These are phyloP conservation scores for Heterodera schachtii DNA, from an alignment of 1,140 invertebrate genomes.

Conservation along the genomic window DNA sequence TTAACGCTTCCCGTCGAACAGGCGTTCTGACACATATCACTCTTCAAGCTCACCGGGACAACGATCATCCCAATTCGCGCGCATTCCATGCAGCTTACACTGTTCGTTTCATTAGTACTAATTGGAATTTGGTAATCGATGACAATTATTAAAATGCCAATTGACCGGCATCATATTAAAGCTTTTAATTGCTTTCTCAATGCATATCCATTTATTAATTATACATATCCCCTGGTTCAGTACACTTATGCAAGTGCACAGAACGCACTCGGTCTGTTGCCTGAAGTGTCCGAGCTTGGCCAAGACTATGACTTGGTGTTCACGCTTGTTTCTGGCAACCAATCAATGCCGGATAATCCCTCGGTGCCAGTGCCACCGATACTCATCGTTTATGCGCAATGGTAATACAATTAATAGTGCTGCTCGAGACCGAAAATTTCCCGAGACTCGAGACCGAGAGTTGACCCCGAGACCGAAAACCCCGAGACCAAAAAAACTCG, in stretches of 20 bases:
- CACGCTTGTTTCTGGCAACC: background rate
- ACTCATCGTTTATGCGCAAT: too few relatives aligned
- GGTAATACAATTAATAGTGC: too few relatives aligned
- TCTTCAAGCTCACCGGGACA: background rate
- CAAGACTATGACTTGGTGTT: background rate
- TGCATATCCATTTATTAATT: too few relatives aligned
- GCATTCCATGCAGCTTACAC: background rate
- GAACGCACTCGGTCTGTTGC: background rate
- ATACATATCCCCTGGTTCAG: background rate
- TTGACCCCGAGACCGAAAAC: too few relatives aligned
- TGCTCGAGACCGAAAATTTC: too few relatives aligned
- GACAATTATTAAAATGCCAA: background rate
- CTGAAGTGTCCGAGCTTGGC: background rate
- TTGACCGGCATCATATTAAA: too few relatives aligned
- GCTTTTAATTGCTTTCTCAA: too few relatives aligned
- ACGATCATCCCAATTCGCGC: background rate
- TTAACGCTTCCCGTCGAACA: background rate
- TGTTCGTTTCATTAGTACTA: background rate
- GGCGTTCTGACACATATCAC: conserved; percentile 5
- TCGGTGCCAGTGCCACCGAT: too few relatives aligned
- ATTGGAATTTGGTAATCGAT: background rate
- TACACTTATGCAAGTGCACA: background rate
- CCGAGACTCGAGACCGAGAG: too few relatives aligned
- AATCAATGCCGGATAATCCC: background rate
- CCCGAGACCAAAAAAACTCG: too few relatives aligned